Conservation (phyloP, 2,888 invertebrate genomes). For the Tetropium fuscum region DNA sequence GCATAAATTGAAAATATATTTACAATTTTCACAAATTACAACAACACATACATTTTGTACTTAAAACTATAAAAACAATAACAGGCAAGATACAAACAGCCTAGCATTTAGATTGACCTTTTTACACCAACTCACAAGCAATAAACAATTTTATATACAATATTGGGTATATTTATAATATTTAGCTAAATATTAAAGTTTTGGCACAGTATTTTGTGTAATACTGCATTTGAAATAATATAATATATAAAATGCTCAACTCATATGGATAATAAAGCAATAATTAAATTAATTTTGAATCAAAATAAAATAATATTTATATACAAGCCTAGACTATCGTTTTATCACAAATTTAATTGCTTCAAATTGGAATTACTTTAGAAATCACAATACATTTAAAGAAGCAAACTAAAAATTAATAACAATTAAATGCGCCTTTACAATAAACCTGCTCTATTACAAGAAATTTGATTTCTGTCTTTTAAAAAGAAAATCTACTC, state of each 20-base stretch:
- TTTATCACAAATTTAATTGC: conserved; percentile 66
- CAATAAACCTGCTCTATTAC: conserved; percentile 29
- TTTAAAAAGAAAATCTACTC: conserved; percentile 35
- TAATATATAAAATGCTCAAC: conserved; percentile 38
- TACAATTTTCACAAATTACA: conserved; percentile 65
- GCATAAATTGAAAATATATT: conserved; percentile 64
- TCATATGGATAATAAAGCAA: conserved; percentile 31
- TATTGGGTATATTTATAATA: conserved; percentile 42
- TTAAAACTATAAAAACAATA: conserved; percentile 67
- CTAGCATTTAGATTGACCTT: conserved; percentile 57
- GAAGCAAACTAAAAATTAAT: conserved; percentile 58
- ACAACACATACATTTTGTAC: conserved; percentile 66
- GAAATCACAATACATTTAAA: conserved; percentile 64
- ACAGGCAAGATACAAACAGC: conserved; percentile 67
- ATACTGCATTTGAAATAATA: conserved; percentile 53
- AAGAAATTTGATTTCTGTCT: conserved; percentile 43
- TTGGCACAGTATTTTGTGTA: conserved; percentile 61
- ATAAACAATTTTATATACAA: conserved; percentile 56
- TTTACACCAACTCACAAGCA: conserved; percentile 60
- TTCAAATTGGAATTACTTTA: conserved; percentile 62
- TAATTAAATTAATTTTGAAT: conserved; percentile 38
- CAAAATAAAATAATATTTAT: conserved; percentile 49
- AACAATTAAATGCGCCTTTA: conserved; percentile 52
- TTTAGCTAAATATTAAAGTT: conserved; percentile 37
- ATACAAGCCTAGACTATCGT: conserved; percentile 55